Base-by-base conservation (phyloP, 2,888 invertebrate species). In the Pantelozetes paolii region DNA sequence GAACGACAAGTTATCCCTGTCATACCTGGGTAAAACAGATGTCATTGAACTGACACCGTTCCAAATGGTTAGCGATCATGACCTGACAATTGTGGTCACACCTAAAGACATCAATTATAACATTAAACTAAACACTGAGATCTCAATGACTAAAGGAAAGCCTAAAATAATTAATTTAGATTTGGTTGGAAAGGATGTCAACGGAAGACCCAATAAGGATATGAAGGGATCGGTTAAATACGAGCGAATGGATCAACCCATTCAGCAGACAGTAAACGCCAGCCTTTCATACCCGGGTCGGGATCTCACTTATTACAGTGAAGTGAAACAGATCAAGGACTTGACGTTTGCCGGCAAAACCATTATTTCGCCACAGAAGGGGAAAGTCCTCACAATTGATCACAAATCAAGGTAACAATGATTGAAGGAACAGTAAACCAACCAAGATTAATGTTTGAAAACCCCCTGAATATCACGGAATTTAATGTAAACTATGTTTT, bases 311-410 rank as follows among this genome's bases (percentile, higher is more conserved):
- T 73, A 40, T 54, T 45, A 73, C 32, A 73, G 73, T 42, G 73
- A 73, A 70, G 40, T 73, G n/a, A 45, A 48, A 69, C 73, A 73
- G 42, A 57, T 42, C 5, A 50, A 73, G n/a, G 69, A 67, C 36
- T 50, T 69, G 57, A 71, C 67, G n/a, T 73, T 42, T 40, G 67
- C 45, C 26, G 73, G 73, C n/a, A 73, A 73, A 36, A 73, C 67
- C 18, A 26, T 69, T 23, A 28, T 48, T 28, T 62, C 57, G 30
- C 23, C 40, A 26, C 11, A 67, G 18, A 73, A 73, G 13, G 69
- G 62, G 20, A 67, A 70, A 42, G 50, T 69, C 18, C 30, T 69
- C 1, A 69, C 69, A 30, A 73, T 73, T 45, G 50, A 18, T 2
- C 73, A 73, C 69, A 73, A 73, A 23, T 26, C 30, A 15, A 69